Evolutionary conservation across 2,888 invertebrate genomes (phyloP), one percentile per base, ranked within the genome.

Genomic region (Pemphredon lugubris): DNA sequence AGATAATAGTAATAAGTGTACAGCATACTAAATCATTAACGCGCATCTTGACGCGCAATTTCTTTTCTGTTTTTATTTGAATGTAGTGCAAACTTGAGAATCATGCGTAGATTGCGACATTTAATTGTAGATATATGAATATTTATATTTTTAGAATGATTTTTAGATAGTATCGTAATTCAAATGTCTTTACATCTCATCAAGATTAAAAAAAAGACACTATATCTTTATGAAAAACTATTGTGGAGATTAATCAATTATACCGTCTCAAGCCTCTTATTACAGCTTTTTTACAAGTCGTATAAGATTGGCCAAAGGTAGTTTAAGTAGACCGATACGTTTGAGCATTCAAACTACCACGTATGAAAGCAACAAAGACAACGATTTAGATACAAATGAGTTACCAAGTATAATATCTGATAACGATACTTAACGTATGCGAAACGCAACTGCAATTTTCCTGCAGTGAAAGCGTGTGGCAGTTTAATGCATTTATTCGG

Each of bases 81-180:
- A 26, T 26, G 4, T 26, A 26, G 26, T 26, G 26, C 3, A 59
- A 32, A 18, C 9, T 54, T 21, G 4, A 23, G n/a, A 61, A 34
- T 9, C 47, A 34, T 7, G 6, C 14, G 13, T 30, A 53, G 26
- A n/a, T 26, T 14, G 50, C 26, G 14, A 48, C 21, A 50, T 26
- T 57, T 50, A 40, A 47, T 53, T 53, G 53, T 70, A 69, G 55
- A 69, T 71, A 69, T 30, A 57, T 40, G 51, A 32, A 61, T 53
- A 70, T n/a, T 70, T 58, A 72, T 72, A 72, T 72, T 72, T 72
- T 71, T 70, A 53, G 70, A 71, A 70, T 70, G 53, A 63, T 63
- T 61, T 71, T 70, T 63, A 58, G 48, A 57, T 32, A 34, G 40
- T 57, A 65, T 32, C 26, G 13, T 55, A 32, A 60, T 51, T 55